Conservation (phyloP, 2,888 invertebrate genomes). For the Drosophila kuntzei region DNA sequence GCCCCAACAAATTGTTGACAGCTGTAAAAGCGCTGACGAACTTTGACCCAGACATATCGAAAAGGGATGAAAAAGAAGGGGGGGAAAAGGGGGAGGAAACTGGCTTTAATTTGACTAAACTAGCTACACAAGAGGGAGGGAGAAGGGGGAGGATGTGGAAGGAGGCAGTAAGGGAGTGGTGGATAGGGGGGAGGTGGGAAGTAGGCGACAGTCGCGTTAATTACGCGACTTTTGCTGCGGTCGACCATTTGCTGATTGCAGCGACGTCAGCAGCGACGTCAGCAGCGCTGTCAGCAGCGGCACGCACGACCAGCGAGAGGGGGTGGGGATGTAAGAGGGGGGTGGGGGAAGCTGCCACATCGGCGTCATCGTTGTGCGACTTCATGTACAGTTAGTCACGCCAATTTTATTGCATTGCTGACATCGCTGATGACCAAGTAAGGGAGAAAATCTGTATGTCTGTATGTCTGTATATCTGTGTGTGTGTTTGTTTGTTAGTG, state of each 20-base stretch:
- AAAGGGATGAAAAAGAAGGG: not conserved
- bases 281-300: conserved; percentile 55
- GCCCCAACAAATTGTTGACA: conserved; percentile 57
- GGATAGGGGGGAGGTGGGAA: too few species aligned
- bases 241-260: conserved; percentile 78
- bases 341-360: not conserved
- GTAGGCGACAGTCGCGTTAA: conserved; percentile 59
- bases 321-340: not conserved
- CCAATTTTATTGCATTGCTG: conserved; percentile 76
- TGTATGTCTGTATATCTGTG: not conserved
- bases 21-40: conserved; percentile 36
- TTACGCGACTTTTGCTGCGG: conserved; percentile 80
- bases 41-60: conserved; percentile 3
- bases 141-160: not conserved
- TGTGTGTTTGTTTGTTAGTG: not conserved
- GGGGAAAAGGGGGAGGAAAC: not conserved
- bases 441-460: conserved; percentile 1
- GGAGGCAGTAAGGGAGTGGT: not conserved
- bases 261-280: conserved; percentile 42
- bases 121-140: not conserved
- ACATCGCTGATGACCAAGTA: conserved; percentile 42
- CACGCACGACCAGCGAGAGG: conserved; percentile 66
- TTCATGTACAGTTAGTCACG: conserved; percentile 70
- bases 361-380: conserved; percentile 21
- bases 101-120: conserved; percentile 50